These are phyloP conservation scores for Caenorhabditis becei DNA, from an alignment of 2,888 invertebrate species.

Conservation along the genomic window DNA sequence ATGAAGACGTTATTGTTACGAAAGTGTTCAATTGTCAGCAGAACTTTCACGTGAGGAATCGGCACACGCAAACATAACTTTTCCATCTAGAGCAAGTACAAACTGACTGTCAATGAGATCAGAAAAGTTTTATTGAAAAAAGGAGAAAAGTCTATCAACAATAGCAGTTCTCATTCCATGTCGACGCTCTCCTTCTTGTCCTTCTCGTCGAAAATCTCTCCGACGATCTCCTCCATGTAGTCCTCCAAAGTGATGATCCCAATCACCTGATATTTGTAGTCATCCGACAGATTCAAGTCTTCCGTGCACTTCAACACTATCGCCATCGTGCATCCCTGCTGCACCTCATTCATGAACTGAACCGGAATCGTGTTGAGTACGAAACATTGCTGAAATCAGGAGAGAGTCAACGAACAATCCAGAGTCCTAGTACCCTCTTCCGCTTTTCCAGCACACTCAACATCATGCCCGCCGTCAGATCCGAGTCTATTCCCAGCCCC, in stretches of 20 bases:
- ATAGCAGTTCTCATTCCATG: neutral
- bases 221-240: conserved; percentile 67
- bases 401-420: neutral
- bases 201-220: conserved; percentile 69
- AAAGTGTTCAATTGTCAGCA: no score
- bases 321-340: conserved; percentile 65
- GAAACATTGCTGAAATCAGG: conserved; percentile 58
- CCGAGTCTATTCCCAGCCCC: conserved; percentile 10
- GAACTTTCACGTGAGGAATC: no score
- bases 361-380: conserved; percentile 52
- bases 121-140: neutral
- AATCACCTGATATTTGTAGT: conserved; percentile 41
- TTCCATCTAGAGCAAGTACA: no score
- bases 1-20: no score
- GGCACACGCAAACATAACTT: no score
- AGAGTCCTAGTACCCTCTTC: conserved; percentile 14
- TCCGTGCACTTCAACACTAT: conserved; percentile 51
- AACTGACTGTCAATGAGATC: no score
- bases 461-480: conserved; percentile 49
- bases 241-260: conserved; percentile 70
- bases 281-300: neutral
- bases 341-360: conserved; percentile 61
- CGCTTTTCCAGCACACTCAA: conserved; percentile 45
- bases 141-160: neutral
- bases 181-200: conserved; percentile 34